Conservation (phyloP, 2,797 vertebrate species). For the Malurus splendens region DNA sequence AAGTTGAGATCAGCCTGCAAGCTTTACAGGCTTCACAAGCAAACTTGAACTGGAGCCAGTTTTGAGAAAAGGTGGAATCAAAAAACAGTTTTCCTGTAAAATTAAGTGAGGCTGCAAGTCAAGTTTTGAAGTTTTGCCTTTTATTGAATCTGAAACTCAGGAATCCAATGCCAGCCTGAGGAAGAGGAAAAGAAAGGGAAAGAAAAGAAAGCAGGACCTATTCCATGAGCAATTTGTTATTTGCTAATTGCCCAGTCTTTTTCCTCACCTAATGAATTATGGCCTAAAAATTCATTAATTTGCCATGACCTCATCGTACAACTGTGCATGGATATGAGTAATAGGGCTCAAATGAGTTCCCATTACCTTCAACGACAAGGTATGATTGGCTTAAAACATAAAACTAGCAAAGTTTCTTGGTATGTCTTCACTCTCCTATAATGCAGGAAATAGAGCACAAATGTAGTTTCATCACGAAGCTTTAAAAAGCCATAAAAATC, state of each 20-base stretch:
- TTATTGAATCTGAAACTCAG: neutral
- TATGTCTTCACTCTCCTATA: neutral
- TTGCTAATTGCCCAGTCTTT: neutral
- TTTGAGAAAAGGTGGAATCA: neutral
- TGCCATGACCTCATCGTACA: neutral
- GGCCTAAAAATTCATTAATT: neutral
- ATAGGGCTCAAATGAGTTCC: neutral
- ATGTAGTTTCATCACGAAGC: neutral
- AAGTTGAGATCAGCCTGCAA: neutral
- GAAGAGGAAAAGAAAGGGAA: accelerated
- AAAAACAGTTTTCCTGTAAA: neutral
- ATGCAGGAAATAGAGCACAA: neutral
- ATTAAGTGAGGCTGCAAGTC: neutral
- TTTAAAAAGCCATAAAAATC: neutral
- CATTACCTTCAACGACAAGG: neutral
- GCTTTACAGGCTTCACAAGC: neutral
- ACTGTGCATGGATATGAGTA: neutral
- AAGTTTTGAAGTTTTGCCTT: neutral
- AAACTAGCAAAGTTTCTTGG: neutral
- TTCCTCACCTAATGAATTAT: neutral
- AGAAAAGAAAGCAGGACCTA: neutral
- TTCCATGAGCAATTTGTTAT: neutral
- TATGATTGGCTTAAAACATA: neutral
- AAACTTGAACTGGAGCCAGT: neutral
- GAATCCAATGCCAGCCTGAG: neutral